Percentiles rank a stretch among this genome's conserved stretches.
These are phyloP conservation scores for Tautogolabrus adspersus DNA, from an alignment of 2,113 vertebrate genomes.

Conservation along the genomic window DNA sequence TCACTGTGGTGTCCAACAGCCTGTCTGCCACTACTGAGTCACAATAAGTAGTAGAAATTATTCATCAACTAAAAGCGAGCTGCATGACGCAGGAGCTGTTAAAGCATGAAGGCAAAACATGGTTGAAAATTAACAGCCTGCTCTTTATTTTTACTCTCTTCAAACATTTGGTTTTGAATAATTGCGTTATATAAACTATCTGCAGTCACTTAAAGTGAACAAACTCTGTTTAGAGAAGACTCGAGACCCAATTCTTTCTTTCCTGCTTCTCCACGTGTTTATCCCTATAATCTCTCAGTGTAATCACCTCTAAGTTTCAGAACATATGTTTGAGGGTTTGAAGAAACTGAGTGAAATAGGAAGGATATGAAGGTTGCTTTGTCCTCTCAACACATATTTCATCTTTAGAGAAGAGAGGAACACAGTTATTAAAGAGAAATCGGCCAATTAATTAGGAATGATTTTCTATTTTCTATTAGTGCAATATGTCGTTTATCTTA, in stretches of 20 bases:
- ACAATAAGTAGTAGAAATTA: slow-evolving; percentile 44
- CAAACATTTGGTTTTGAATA: background rate
- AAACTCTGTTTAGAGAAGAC: background rate
- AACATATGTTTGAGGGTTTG: background rate
- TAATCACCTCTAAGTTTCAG: background rate
- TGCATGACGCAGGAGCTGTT: slow-evolving; percentile 26
- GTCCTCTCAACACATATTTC: too few relatives aligned
- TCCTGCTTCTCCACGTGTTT: background rate
- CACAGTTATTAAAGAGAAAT: too few relatives aligned
- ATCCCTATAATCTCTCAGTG: background rate
- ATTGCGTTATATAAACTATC: background rate
- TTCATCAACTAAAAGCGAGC: slow-evolving; percentile 32
- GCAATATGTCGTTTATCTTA: too few relatives aligned
- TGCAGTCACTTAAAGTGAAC: background rate
- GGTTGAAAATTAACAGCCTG: slow-evolving; percentile 7
- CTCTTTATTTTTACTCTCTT: background rate
- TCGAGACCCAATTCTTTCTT: background rate
- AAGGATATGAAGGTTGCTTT: background rate
- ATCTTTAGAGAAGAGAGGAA: too few relatives aligned
- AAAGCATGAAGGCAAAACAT: slow-evolving; percentile 14
- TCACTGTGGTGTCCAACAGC: slow-evolving; percentile 51
- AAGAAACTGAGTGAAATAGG: background rate
- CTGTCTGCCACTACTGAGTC: slow-evolving; percentile 53
- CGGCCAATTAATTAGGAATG: too few relatives aligned
- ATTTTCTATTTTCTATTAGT: too few relatives aligned